Evolutionary conservation across 2,113 vertebrate genomes (phyloP).

Genomic region (Pontoporia blainvillei): DNA sequence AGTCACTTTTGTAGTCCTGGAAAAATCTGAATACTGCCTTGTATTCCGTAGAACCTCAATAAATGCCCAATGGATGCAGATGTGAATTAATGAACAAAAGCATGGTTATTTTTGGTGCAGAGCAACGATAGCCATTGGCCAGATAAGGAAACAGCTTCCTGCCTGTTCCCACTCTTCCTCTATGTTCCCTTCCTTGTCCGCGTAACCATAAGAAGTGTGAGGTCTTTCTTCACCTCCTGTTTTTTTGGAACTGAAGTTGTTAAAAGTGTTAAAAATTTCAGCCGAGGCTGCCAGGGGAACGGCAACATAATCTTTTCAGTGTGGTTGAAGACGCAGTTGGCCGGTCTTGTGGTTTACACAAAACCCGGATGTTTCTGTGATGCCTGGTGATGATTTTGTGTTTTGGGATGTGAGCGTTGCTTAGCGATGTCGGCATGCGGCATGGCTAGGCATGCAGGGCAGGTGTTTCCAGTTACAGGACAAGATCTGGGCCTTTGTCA

Average conservation of each 20-base stretch:
- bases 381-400: background rate
- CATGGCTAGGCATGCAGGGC: rapidly evolving
- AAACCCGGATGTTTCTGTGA: background rate
- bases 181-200: rapidly evolving
- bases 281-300: background rate
- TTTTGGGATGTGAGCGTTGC: background rate
- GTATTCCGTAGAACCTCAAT: rapidly evolving
- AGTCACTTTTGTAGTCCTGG: background rate
- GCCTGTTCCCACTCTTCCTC: background rate
- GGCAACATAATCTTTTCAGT: background rate
- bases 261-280: background rate
- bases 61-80: background rate
- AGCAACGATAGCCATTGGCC: rapidly evolving
- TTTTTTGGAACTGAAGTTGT: background rate
- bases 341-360: background rate
- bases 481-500: background rate
- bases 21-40: background rate
- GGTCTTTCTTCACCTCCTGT: background rate
- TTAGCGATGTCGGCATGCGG: background rate
- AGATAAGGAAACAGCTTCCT: rapidly evolving
- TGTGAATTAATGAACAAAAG: rapidly evolving
- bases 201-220: background rate
- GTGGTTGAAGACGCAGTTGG: background rate
- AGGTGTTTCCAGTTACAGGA: background rate
- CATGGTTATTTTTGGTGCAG: too few relatives aligned